Percentiles rank a stretch among this genome's conserved stretches.
Evolutionary conservation across 2,113 vertebrate species (phyloP).

Genomic region (Apistogramma diplotaenia): DNA sequence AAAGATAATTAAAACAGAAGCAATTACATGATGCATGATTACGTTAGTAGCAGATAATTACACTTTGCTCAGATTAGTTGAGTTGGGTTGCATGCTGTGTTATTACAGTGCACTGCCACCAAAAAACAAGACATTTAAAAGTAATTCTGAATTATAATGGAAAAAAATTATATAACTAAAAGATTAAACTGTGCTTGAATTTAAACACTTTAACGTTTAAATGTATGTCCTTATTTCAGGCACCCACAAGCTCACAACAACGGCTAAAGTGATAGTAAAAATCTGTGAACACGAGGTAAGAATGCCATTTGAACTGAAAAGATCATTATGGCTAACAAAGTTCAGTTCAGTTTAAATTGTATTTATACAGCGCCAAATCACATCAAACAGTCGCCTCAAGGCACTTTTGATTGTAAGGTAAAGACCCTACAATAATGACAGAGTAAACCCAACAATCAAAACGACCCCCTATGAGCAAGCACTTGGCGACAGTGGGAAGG

Average conservation of each 20-base stretch:
- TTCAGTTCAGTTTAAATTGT: too few species aligned
- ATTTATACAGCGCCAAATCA: too few species aligned
- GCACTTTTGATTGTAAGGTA: too few species aligned
- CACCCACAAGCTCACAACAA: slow-evolving; percentile 98
- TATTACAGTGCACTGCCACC: neutral
- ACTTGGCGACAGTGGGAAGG: too few species aligned
- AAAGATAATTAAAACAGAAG: too few species aligned
- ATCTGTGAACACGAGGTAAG: slow-evolving; percentile 98
- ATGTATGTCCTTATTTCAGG: slow-evolving; percentile 75
- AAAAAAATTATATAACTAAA: neutral
- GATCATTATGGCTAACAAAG: too few species aligned
- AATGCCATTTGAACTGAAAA: neutral
- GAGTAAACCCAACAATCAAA: too few species aligned
- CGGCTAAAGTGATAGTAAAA: slow-evolving; percentile 98
- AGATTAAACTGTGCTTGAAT: neutral
- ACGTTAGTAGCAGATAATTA: neutral
- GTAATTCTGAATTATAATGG: neutral
- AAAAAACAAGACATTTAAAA: neutral
- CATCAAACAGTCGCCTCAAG: too few species aligned
- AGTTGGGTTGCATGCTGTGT: neutral
- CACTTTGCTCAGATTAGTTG: neutral
- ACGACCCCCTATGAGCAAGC: too few species aligned
- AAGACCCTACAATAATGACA: too few species aligned
- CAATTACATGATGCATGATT: neutral
- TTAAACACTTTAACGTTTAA: neutral